phyloP scores from a whole-genome alignment of 2,888 invertebrate genomes.

The Copidosoma aretas region DNA sequence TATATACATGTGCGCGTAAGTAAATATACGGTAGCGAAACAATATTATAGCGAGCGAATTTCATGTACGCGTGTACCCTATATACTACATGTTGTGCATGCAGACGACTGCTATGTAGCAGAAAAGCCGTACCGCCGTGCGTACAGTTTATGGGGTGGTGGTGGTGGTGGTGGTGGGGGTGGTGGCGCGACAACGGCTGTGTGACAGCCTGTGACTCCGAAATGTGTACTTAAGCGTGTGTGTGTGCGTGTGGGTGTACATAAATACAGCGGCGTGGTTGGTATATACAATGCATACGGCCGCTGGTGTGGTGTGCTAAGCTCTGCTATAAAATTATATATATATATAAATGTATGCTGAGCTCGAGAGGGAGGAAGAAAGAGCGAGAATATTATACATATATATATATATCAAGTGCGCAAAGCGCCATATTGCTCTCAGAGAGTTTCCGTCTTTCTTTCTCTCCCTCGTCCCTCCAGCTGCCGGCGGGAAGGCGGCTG shows the following conservation, averaged over 20 bases:
- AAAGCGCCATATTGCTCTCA: constrained; percentile 39
- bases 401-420: constrained; percentile 12
- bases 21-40: too few relatives aligned
- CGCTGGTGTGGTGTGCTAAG: constrained; percentile 1
- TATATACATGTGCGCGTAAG: not conserved
- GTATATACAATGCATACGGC: constrained; percentile 31
- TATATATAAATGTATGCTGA: constrained; percentile 20
- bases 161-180: too few relatives aligned
- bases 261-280: constrained; percentile 23
- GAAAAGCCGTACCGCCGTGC: too few relatives aligned
- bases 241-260: not conserved
- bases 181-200: too few relatives aligned
- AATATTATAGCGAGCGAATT: too few relatives aligned
- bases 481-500: not conserved
- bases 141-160: too few relatives aligned
- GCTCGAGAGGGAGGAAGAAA: constrained; percentile 3
- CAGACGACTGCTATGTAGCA: too few relatives aligned
- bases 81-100: too few relatives aligned
- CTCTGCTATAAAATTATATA: constrained; percentile 23
- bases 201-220: constrained; percentile 3
- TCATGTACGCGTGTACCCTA: too few relatives aligned
- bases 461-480: not conserved
- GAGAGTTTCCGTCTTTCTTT: not conserved
- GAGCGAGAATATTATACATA: constrained; percentile 20
- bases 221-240: constrained; percentile 12